Percentiles rank a stretch among this genome's conserved stretches.
These are phyloP conservation scores for Arion vulgaris DNA, from an alignment of 1,140 invertebrate species.

Conservation along the genomic window DNA sequence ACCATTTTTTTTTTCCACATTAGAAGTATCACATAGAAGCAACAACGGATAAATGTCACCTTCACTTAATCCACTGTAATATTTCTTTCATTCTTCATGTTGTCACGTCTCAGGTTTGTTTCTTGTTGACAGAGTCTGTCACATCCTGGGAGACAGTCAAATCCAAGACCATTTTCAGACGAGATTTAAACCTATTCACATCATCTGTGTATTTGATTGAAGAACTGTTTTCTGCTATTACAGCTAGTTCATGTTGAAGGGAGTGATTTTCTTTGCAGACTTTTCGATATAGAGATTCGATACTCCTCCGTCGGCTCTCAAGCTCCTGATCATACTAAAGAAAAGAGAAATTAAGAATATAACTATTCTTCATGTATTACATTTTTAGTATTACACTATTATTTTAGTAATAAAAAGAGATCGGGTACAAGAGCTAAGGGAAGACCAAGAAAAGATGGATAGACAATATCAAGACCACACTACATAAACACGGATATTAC, in stretches of 20 bases:
- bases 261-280: constrained; percentile 37
- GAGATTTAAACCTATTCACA: background rate
- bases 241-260: background rate
- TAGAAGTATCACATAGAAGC: background rate
- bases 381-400: too few species aligned
- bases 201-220: background rate
- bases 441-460: too few species aligned
- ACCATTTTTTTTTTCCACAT: background rate
- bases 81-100: background rate
- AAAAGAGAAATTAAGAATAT: background rate
- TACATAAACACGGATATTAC: too few species aligned
- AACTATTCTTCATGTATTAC: too few species aligned
- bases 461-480: too few species aligned
- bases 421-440: too few species aligned
- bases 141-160: background rate
- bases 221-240: background rate
- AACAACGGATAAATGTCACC: background rate
- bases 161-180: background rate
- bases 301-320: constrained; percentile 31
- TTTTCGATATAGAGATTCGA: constrained; percentile 45
- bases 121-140: background rate
- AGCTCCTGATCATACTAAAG: constrained; percentile 32
- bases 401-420: too few species aligned
- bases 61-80: constrained; percentile 5
- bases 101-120: background rate